phyloP scores from a whole-genome alignment of 1,140 invertebrate species.

The Tribolium madens region DNA sequence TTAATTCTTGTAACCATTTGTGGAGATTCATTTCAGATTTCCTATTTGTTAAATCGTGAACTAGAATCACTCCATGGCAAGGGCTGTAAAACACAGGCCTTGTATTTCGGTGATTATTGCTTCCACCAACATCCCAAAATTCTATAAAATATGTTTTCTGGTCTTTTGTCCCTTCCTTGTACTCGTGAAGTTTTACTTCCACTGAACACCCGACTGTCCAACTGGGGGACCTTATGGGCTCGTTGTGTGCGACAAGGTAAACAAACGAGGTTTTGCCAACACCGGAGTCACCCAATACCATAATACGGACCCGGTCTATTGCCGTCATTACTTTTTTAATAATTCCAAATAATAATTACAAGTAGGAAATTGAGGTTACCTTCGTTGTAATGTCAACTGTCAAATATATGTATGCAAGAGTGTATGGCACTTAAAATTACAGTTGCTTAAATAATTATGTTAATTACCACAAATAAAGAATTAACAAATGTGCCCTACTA shows the following conservation, averaged over 20 bases:
- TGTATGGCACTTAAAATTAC: no score
- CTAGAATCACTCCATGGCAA: conserved; percentile 87
- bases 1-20: conserved; percentile 93
- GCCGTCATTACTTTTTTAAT: conserved; percentile 72
- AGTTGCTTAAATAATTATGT: no score
- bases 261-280: conserved; percentile 96
- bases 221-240: conserved; percentile 84
- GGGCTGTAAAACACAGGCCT: conserved; percentile 93
- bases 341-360: no score
- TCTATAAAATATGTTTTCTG: conserved; percentile 95
- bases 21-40: conserved; percentile 95
- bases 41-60: conserved; percentile 96
- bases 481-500: no score
- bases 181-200: conserved; percentile 96
- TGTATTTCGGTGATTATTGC: conserved; percentile 90
- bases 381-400: background rate
- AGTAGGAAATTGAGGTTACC: background rate
- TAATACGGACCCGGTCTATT: conserved; percentile 89
- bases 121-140: conserved; percentile 96
- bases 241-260: conserved; percentile 90
- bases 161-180: conserved; percentile 91
- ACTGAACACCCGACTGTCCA: conserved; percentile 97
- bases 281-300: conserved; percentile 95
- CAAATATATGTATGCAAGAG: no score
- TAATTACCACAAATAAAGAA: no score